Base-by-base conservation (phyloP, 2,797 vertebrate species). In the Malacoraja senta region DNA sequence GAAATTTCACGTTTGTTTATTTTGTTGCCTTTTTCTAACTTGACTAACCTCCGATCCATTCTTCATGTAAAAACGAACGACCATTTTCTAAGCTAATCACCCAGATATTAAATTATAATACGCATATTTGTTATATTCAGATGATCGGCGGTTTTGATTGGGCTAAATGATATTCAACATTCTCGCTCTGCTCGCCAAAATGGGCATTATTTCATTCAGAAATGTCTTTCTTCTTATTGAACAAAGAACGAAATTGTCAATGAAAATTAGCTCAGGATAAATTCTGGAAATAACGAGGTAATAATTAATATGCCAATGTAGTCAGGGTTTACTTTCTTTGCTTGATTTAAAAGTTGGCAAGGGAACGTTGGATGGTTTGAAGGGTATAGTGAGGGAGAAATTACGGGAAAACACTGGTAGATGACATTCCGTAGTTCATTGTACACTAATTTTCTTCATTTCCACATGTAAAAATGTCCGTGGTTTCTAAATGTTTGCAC, bases 311-410 rank as follows among this genome's bases (percentile, higher is more conserved):
- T 65, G 63, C n/a, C 19, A 17, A 15, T 68, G 63, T 65, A 3
- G 58, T 88, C 65, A 68, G 19, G 13, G 8, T 35, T 17, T 88
- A 9, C n/a, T 32, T 65, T 68, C n/a, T 35, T 35, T 35, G 83
- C 29, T 86, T 86, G n/a, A 68, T 88, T 88, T 88, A 65, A 65
- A 88, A 88, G 12, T 65, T 74, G 71, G 84, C n/a, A 19, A 65
- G 61, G 77, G 71, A 74, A 26, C 8, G 71, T 21, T 21, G 71
- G 71, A 21, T 74, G 71, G 19, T 26, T 74, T 74, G 71, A 74
- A 35, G 15, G 77, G 44, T 53, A 53, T 1, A 3, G 0, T 0
- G 53, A 26, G 10, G 81, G 1, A 58, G 29, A n/a, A 61, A n/a
- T 29, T 1, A 29, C 58, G 29, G 61, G n/a, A 17, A 86, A 8